Percentiles rank a stretch among this genome's conserved stretches.
Conservation (phyloP, 2,797 vertebrate species). For the Pipistrellus nathusii region DNA sequence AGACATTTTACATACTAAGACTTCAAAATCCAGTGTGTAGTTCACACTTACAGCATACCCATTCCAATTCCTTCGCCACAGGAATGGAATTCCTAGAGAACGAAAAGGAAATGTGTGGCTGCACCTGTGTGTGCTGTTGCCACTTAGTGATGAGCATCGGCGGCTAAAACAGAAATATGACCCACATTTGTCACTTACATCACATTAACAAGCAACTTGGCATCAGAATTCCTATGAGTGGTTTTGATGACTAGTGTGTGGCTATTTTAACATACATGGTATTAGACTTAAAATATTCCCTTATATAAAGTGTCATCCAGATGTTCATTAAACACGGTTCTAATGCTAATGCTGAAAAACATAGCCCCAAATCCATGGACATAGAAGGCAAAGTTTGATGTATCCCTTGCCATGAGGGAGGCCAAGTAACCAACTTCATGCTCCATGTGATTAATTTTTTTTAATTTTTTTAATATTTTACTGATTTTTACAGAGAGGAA, state of each 20-base stretch:
- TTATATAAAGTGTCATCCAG: not conserved
- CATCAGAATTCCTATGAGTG: not conserved
- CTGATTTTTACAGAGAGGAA: too few relatives aligned
- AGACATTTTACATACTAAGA: not conserved
- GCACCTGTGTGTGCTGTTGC: not conserved
- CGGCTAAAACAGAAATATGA: not conserved
- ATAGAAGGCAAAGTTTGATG: not conserved
- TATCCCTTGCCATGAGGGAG: not conserved
- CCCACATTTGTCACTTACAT: not conserved
- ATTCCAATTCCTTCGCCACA: not conserved
- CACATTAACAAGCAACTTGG: not conserved
- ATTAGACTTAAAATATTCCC: not conserved
- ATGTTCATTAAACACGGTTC: not conserved
- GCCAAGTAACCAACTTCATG: not conserved
- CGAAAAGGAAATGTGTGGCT: not conserved
- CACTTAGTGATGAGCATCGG: not conserved
- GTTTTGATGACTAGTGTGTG: not conserved
- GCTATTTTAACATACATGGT: slow-evolving; percentile 1
- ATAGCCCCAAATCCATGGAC: not conserved
- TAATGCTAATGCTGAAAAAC: not conserved
- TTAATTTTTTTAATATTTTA: too few relatives aligned
- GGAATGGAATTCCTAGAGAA: not conserved
- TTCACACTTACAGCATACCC: not conserved
- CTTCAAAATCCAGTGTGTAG: not conserved
- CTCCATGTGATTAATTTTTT: not conserved